A percentile compares a stretch with the other conserved stretches of the same genome.
phyloP scores from a whole-genome alignment of 2,113 vertebrate genomes.

The Elephas maximus region DNA sequence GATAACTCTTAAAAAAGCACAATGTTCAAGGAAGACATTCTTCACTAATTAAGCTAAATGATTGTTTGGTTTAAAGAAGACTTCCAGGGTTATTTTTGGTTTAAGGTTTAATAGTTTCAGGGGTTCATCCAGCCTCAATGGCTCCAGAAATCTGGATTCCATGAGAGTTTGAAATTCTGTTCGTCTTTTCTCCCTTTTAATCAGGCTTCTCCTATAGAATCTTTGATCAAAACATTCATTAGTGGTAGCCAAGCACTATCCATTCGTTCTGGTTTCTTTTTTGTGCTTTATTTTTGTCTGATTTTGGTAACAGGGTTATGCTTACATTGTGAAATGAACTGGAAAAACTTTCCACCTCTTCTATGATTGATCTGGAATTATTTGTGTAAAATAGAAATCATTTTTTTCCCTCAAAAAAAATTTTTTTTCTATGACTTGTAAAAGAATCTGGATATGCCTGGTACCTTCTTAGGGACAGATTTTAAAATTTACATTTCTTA shows the following conservation, averaged over 20 bases:
- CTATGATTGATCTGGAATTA: conserved; percentile 9
- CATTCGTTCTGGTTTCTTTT: background rate
- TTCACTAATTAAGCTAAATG: background rate
- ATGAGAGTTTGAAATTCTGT: background rate
- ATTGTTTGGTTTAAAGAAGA: background rate
- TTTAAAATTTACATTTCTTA: background rate
- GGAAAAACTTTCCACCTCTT: background rate
- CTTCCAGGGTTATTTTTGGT: background rate
- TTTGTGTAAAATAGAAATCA: conserved; percentile 21
- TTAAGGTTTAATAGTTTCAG: background rate
- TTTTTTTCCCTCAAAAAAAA: background rate
- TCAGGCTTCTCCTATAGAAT: background rate
- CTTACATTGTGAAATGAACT: conserved; percentile 22
- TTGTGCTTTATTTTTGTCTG: background rate
- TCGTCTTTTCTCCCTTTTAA: background rate
- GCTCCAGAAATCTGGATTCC: background rate
- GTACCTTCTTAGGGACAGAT: background rate
- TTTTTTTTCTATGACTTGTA: background rate
- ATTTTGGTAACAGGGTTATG: background rate
- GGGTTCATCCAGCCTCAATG: background rate
- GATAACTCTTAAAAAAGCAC: background rate
- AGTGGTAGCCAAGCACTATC: background rate
- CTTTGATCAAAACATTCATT: background rate
- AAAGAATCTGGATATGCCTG: conserved; percentile 3
- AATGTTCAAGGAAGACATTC: background rate